Evolutionary conservation across 2,113 vertebrate species (phyloP).

Genomic region (Oryctolagus cuniculus): DNA sequence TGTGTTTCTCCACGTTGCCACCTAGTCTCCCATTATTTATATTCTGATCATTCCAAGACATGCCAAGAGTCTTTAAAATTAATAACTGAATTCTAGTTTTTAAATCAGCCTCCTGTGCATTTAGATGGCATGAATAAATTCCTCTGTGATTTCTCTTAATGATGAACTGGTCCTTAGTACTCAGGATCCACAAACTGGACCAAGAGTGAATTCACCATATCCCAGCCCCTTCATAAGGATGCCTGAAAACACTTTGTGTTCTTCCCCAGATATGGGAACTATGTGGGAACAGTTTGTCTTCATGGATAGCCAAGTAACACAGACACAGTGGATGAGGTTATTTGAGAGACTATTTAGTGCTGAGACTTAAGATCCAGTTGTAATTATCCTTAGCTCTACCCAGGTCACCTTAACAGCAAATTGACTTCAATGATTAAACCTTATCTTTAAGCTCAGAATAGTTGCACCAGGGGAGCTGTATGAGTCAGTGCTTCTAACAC

Average conservation of each 20-base stretch:
- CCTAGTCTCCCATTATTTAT: constrained; percentile 61
- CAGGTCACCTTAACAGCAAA: constrained; percentile 53
- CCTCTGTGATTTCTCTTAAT: not conserved
- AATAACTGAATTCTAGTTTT: constrained; percentile 64
- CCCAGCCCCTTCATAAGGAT: too few relatives aligned
- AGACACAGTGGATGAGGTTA: not conserved
- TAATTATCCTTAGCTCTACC: constrained; percentile 31
- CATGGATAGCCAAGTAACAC: not conserved
- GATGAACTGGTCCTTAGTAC: not conserved
- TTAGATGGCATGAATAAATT: constrained; percentile 31
- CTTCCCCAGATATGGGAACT: not conserved
- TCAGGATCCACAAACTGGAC: not conserved
- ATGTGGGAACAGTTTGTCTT: not conserved
- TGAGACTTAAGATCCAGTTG: not conserved
- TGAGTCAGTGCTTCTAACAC: not conserved
- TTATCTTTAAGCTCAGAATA: constrained; percentile 54
- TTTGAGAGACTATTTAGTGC: not conserved
- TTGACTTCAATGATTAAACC: constrained; percentile 46
- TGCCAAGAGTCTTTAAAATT: constrained; percentile 50
- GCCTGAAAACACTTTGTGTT: not conserved
- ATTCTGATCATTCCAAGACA: constrained; percentile 55
- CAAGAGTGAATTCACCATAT: not conserved
- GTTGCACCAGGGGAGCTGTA: not conserved
- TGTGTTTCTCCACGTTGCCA: constrained; percentile 37
- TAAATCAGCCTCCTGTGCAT: constrained; percentile 43